phyloP scores from a whole-genome alignment of 2,113 vertebrate genomes.

The Origma solitaria region DNA sequence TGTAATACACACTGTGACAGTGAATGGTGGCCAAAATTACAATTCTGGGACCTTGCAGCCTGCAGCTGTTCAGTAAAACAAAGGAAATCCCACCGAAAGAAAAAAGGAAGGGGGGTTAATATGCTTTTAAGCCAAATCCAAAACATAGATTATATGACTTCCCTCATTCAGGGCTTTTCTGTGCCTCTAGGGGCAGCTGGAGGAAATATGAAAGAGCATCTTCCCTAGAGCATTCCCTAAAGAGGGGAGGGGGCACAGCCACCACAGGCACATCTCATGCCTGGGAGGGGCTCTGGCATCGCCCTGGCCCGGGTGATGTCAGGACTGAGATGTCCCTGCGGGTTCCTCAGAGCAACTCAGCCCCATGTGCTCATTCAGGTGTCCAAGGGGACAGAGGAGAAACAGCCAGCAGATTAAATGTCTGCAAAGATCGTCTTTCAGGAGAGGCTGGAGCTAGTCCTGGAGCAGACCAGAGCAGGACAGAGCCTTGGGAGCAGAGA shows the following conservation, averaged over 20 bases:
- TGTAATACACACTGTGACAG: constrained; percentile 18
- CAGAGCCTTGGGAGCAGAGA: background rate
- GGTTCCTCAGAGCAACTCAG: background rate
- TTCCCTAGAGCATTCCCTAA: background rate
- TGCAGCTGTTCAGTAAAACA: constrained; percentile 54
- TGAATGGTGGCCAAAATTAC: constrained; percentile 12
- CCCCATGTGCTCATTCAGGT: rapidly evolving
- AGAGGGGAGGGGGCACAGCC: background rate
- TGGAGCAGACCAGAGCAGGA: background rate
- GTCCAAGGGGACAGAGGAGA: background rate
- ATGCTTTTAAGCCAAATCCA: constrained; percentile 1
- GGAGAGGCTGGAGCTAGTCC: background rate
- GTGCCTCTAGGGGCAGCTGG: background rate
- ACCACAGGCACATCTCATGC: background rate
- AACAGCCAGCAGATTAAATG: background rate
- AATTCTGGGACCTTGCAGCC: constrained; percentile 31
- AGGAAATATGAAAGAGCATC: constrained; percentile 13
- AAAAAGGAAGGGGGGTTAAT: background rate
- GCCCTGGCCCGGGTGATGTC: background rate
- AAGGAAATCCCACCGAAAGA: constrained; percentile 33
- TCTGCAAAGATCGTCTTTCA: background rate
- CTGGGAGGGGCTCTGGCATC: background rate
- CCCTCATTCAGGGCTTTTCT: background rate
- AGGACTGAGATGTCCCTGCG: background rate
- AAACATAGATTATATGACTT: constrained; percentile 28